Base-by-base conservation (phyloP, 2,888 invertebrate species). In the Branchellion lobata region DNA sequence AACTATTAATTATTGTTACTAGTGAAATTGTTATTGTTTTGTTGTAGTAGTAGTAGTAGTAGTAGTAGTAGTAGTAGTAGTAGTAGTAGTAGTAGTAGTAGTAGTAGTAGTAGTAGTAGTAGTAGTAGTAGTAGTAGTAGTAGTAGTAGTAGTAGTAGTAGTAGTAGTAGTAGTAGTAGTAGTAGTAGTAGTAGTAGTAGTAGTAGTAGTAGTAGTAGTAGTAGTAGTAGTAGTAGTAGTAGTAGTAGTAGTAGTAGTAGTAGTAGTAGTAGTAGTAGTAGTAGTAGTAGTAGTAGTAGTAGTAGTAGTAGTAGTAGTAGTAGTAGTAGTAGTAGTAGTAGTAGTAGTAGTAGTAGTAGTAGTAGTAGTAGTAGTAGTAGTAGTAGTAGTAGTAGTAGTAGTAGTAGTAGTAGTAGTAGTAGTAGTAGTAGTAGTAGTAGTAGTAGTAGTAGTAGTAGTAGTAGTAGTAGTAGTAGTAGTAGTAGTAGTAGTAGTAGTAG, bases 101-200 rank as follows among this genome's bases (percentile, higher is more conserved):
- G 14, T 3, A 8, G 65, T 65, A 8, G 24, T 3, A 8, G 8
- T 65, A 8, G 18, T 65, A 65, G 29, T 27, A 21, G 29, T 65
- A 21, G 18, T 8, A 8, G 65, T 65, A 65, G 65, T 65, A 65
- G 65, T 65, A 65, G 65, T 65, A 65, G 65, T 65, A 72, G 73
- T 72, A 72, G 73, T 36, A 72, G 73, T 72, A 72, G 73, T 36
- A 72, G 36, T 72, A 72, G 73, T 36, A 65, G 73, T 72, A 72
- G 73, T 36, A 72, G 73, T 72, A 72, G 73, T 36, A 72, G 73
- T 72, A 72, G 73, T 36, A 72, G 73, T 72, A 72, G 73, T 36
- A 72, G 36, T 72, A 72, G 73, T 36, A 72, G 73, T 72, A 72
- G 73, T 36, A 72, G 36, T 72, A 72, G 73, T 36, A 72, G 73